phyloP scores from a whole-genome alignment of 2,888 invertebrate genomes.

The Cheilosia pagana region DNA sequence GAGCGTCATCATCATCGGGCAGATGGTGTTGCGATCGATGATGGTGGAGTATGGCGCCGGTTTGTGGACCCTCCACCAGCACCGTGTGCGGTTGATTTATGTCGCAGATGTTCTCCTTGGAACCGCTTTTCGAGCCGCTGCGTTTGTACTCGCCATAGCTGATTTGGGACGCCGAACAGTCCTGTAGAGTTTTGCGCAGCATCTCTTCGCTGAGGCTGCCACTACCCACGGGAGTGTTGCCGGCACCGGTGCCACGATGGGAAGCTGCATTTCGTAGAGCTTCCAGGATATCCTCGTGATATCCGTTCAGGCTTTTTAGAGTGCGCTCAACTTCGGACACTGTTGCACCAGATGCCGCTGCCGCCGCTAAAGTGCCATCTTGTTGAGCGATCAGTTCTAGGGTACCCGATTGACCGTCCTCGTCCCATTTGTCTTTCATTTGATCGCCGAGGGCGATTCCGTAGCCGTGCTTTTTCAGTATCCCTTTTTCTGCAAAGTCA shows the following conservation, averaged over 20 bases:
- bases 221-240: constrained; percentile 87
- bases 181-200: constrained; percentile 87
- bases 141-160: constrained; percentile 88
- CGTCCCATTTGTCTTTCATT: constrained; percentile 90
- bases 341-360: constrained; percentile 85
- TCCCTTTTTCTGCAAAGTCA: constrained; percentile 91
- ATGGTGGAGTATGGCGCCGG: constrained; percentile 82
- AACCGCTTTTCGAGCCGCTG: constrained; percentile 84
- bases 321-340: constrained; percentile 93
- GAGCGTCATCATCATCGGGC: constrained; percentile 88
- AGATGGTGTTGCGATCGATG: constrained; percentile 84
- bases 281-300: constrained; percentile 95
- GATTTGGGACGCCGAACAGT: constrained; percentile 84
- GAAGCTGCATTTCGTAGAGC: constrained; percentile 93
- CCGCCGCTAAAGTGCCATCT: constrained; percentile 87
- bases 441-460: constrained; percentile 90
- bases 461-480: constrained; percentile 93
- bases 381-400: constrained; percentile 88
- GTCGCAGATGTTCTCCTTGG: constrained; percentile 91
- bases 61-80: constrained; percentile 82
- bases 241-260: constrained; percentile 87
- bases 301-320: constrained; percentile 94
- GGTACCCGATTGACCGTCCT: constrained; percentile 89
- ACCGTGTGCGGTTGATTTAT: constrained; percentile 86
- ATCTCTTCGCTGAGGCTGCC: constrained; percentile 88